A percentile compares a stretch with the other conserved stretches of the same genome.
Conservation (phyloP, 2,113 vertebrate genomes). For the Chamaea fasciata region DNA sequence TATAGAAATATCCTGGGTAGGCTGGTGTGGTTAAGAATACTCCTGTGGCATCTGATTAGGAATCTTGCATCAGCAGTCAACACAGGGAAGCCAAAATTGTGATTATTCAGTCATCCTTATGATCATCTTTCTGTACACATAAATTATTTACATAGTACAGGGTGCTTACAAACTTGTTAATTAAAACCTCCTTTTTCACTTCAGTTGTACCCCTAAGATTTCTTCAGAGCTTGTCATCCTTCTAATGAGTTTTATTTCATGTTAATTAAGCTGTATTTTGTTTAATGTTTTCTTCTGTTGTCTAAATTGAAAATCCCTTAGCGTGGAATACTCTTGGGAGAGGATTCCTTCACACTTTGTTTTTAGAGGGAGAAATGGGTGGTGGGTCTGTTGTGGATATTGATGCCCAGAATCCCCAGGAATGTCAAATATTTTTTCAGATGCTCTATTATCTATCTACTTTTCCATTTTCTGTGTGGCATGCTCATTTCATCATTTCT, state of each 20-base stretch:
- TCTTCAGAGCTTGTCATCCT: neutral
- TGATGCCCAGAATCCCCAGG: neutral
- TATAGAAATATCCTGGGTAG: neutral
- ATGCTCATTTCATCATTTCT: neutral
- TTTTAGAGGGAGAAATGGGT: neutral
- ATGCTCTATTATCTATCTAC: neutral
- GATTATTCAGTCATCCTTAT: constrained; percentile 4
- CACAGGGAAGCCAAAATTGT: neutral
- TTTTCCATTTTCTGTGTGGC: neutral
- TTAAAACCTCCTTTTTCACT: constrained; percentile 3
- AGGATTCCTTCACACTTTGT: neutral
- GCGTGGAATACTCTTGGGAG: neutral
- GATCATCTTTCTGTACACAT: constrained; percentile 9
- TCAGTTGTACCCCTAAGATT: neutral
- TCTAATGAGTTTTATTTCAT: constrained; percentile 4
- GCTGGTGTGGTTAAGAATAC: neutral
- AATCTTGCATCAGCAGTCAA: neutral
- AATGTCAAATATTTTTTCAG: neutral
- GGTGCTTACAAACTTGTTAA: constrained; percentile 13
- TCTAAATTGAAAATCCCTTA: neutral
- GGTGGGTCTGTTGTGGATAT: neutral
- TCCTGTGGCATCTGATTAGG: neutral
- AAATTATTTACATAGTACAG: constrained; percentile 27
- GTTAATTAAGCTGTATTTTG: neutral
- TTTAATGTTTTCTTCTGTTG: neutral